These are phyloP conservation scores for Protomyctophum bolini DNA, from an alignment of 2,113 vertebrate species.

Conservation along the genomic window DNA sequence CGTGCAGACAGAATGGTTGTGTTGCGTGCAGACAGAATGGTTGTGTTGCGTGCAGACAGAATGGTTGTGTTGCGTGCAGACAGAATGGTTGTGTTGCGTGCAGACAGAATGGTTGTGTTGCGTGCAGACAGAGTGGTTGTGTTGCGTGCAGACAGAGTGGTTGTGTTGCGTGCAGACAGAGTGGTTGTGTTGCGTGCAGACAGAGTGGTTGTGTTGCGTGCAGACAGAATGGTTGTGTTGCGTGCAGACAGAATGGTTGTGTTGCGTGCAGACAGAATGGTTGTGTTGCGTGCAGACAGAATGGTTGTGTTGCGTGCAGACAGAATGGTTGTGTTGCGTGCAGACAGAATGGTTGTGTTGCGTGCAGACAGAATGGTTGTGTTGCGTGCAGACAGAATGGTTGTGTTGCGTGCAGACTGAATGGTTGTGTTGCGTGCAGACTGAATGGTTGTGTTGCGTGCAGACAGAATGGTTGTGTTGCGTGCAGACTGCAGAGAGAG, in stretches of 20 bases:
- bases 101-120: slow-evolving; percentile 47
- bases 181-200: slow-evolving; percentile 45
- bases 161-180: not conserved
- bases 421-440: slow-evolving; percentile 42
- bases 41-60: slow-evolving; percentile 43
- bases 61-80: no score
- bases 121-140: slow-evolving; percentile 13
- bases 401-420: not conserved
- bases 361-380: slow-evolving; percentile 12
- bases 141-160: slow-evolving; percentile 46
- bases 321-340: slow-evolving; percentile 28
- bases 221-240: slow-evolving; percentile 19
- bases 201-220: slow-evolving; percentile 21
- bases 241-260: slow-evolving; percentile 47
- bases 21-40: slow-evolving; percentile 8
- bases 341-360: slow-evolving; percentile 47
- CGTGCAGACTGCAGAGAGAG: no score
- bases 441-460: slow-evolving; percentile 21
- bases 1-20: slow-evolving; percentile 47
- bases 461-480: slow-evolving; percentile 11
- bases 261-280: slow-evolving; percentile 8
- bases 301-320: no score
- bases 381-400: slow-evolving; percentile 47
- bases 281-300: slow-evolving; percentile 43
- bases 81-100: slow-evolving; percentile 28